Base-by-base conservation (phyloP, 2,797 vertebrate species). In the Esox masquinongy region DNA sequence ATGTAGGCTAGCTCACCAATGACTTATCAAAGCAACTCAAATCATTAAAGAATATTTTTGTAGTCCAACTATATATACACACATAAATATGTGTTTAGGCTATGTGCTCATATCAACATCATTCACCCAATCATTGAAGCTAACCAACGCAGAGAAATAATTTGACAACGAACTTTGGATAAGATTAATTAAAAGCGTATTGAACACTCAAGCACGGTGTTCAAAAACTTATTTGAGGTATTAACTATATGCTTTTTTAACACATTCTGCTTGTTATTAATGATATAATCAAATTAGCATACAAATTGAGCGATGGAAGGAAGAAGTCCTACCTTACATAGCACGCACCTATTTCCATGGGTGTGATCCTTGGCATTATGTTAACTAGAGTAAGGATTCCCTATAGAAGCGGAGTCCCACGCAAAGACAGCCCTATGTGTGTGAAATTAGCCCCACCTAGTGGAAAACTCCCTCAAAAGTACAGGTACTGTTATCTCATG, bases 371-470 rank as follows among this genome's bases (percentile, higher is more conserved):
- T 16, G 51, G 24, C 16, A 53, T 51, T 71, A 9, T 71, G 1
- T 61, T 24, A 26, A 61, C 19, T 5, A 61, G 56, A 19, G 3
- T n/a, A 29, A 17, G 63, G 7, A 17, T 66, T 66, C 29, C 15
- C 29, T 70, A 39, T 31, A 7, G 39, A 50, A 24, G 12, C 9
- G 1, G 43, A 49, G 68, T 43, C 68, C 43, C 43, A 47, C 43
- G 43, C 43, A 47, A 47, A 47, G 9, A 16, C 15, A 70, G 22
- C 22, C 39, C 16, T 17, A 73, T 71, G n/a, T 53, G 17, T 79
- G 63, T 66, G 69, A 79, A 77, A 76, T 43, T 63, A 83, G 50
- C 82, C 7, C 85, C 90, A 85, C 82, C 91, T 90, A 81, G 82
- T 88, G 89, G 82, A 74, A 15, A 31, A 56, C 51, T 15, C 31